These are phyloP conservation scores for Apolygus lucorum DNA, from an alignment of 1,140 invertebrate genomes.

Conservation along the genomic window DNA sequence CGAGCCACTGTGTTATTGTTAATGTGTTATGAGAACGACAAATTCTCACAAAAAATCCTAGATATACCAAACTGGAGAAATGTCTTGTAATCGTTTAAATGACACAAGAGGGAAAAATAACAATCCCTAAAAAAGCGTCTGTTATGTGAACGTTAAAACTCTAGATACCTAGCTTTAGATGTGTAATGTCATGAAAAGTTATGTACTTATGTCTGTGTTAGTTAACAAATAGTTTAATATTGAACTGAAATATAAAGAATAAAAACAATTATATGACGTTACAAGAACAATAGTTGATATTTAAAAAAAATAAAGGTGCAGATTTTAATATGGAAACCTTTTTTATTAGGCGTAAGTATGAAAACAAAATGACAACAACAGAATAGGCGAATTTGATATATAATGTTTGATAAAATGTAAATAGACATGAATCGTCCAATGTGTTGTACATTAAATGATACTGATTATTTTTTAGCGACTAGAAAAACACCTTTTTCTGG, in stretches of 20 bases:
- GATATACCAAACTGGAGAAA: neutral
- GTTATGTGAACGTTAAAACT: neutral
- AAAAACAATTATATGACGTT: neutral
- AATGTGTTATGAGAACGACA: neutral
- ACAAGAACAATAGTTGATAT: conserved; percentile 10
- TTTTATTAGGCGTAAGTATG: neutral
- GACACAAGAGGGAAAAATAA: neutral
- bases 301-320: conserved; percentile 1
- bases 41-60: neutral
- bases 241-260: conserved; percentile 9
- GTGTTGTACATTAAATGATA: conserved; percentile 6
- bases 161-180: neutral
- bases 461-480: neutral
- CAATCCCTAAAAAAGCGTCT: neutral
- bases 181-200: neutral
- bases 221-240: conserved; percentile 12
- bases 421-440: conserved; percentile 12
- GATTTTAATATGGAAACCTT: conserved; percentile 3
- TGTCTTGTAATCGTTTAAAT: neutral
- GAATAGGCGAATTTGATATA: conserved; percentile 12
- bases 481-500: neutral
- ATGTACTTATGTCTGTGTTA: conserved; percentile 13
- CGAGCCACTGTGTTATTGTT: neutral
- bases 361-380: neutral
- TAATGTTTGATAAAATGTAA: conserved; percentile 11